These are phyloP conservation scores for Intellagama lesueurii DNA, from an alignment of 2,797 vertebrate species.

Conservation along the genomic window DNA sequence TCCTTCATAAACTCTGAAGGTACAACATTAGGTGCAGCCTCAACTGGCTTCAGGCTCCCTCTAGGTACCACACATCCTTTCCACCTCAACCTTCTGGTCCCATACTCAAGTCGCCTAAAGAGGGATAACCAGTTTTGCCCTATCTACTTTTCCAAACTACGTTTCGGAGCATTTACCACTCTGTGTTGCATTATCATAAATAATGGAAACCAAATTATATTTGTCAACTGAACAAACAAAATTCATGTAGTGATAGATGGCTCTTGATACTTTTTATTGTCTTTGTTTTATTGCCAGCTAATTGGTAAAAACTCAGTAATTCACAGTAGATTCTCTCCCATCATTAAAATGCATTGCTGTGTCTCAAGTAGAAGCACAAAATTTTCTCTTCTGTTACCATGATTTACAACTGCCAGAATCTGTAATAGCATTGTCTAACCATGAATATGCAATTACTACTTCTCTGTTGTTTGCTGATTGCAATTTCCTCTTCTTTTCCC, in stretches of 20 bases:
- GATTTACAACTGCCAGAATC: slow-evolving; percentile 47
- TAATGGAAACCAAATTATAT: slow-evolving; percentile 66
- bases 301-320: slow-evolving; percentile 48
- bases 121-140: background rate
- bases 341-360: slow-evolving; percentile 41
- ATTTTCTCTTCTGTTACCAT: slow-evolving; percentile 47
- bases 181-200: slow-evolving; percentile 39
- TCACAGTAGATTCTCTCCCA: slow-evolving; percentile 40
- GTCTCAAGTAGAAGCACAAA: slow-evolving; percentile 36
- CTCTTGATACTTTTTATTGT: slow-evolving; percentile 37
- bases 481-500: background rate
- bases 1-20: background rate
- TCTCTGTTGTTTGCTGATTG: slow-evolving; percentile 31
- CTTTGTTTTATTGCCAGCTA: slow-evolving; percentile 34
- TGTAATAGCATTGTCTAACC: slow-evolving; percentile 44
- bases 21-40: background rate
- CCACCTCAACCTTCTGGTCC: background rate
- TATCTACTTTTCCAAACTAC: slow-evolving; percentile 30
- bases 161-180: slow-evolving; percentile 4
- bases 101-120: background rate
- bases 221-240: slow-evolving; percentile 42
- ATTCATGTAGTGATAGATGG: slow-evolving; percentile 41
- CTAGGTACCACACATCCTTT: background rate
- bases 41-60: background rate
- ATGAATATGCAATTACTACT: slow-evolving; percentile 47